phyloP scores from a whole-genome alignment of 2,888 invertebrate species.

The Eilema sororculum region DNA sequence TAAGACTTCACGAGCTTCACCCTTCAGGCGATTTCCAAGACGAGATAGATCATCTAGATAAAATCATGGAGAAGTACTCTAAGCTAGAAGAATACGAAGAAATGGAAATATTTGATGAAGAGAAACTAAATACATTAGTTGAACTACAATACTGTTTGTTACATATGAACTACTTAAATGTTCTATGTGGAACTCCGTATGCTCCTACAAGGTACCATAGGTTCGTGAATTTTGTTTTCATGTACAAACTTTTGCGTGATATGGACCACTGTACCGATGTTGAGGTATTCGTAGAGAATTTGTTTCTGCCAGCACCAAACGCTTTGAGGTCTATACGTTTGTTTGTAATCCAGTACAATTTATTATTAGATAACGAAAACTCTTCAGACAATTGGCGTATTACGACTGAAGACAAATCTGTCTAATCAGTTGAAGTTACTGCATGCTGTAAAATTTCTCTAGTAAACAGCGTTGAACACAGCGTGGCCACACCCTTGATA shows the following conservation, averaged over 20 bases:
- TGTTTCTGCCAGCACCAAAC: background rate
- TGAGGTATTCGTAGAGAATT: background rate
- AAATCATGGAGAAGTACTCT: conserved; percentile 38
- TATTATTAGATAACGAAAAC: background rate
- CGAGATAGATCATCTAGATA: background rate
- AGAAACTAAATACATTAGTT: conserved; percentile 44
- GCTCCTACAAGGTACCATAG: conserved; percentile 46
- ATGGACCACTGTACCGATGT: conserved; percentile 15
- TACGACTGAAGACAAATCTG: conserved; percentile 5
- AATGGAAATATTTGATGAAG: conserved; percentile 36
- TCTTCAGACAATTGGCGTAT: conserved; percentile 22
- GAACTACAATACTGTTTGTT: conserved; percentile 59
- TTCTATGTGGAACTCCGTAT: conserved; percentile 57
- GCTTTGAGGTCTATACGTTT: background rate
- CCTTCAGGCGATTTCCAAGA: too few species aligned
- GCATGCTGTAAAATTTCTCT: too few species aligned
- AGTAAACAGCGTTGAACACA: too few species aligned
- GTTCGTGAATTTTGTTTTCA: conserved; percentile 57
- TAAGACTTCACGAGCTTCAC: conserved; percentile 14
- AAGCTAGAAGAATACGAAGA: conserved; percentile 20
- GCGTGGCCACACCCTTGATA: too few species aligned
- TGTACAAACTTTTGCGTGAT: conserved; percentile 48
- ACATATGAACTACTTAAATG: conserved; percentile 60
- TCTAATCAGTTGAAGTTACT: background rate
- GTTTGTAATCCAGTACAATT: background rate